phyloP scores from a whole-genome alignment of 2,888 invertebrate species.

The Apodemia duryi region DNA sequence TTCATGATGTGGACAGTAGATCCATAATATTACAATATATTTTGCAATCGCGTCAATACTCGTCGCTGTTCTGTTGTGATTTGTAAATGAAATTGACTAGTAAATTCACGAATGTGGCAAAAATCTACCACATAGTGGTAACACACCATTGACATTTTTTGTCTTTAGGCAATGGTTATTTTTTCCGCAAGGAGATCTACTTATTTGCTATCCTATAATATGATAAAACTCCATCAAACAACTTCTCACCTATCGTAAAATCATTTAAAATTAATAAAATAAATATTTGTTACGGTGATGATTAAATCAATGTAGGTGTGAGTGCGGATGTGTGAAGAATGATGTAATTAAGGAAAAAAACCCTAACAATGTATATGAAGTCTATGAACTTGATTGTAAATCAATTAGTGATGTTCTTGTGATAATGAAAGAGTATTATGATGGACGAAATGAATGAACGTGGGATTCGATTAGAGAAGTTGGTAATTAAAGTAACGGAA shows the following conservation, averaged over 20 bases:
- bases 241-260: background rate
- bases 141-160: too few species aligned
- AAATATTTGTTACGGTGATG: conserved; percentile 16
- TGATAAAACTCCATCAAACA: background rate
- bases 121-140: too few species aligned
- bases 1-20: too few species aligned
- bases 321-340: conserved; percentile 20
- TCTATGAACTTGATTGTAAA: conserved; percentile 17
- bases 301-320: conserved; percentile 17
- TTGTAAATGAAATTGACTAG: too few species aligned
- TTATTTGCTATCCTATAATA: background rate
- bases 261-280: conserved; percentile 1
- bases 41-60: too few species aligned
- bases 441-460: conserved; percentile 12
- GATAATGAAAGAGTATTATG: conserved; percentile 22
- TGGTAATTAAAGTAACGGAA: background rate
- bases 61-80: too few species aligned
- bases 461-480: conserved; percentile 4
- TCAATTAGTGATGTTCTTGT: conserved; percentile 16
- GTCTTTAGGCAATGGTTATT: background rate
- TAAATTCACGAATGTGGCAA: too few species aligned
- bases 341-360: conserved; percentile 21
- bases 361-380: conserved; percentile 16
- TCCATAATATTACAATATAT: too few species aligned
- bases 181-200: background rate